phyloP scores from a whole-genome alignment of 2,888 invertebrate species.

The Perizoma flavofasciatum region DNA sequence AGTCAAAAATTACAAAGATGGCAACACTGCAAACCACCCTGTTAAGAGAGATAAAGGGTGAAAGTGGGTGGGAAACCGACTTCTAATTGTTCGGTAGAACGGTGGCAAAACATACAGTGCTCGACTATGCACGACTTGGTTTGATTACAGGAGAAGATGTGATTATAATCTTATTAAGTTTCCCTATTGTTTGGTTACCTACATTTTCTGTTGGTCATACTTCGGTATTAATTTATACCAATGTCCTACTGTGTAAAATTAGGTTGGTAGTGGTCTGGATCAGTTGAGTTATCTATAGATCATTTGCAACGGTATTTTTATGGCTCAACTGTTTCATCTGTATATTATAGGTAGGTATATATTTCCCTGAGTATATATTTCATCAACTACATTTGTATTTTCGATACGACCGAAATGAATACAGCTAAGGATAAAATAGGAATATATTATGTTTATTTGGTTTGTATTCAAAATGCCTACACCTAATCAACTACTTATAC shows the following conservation, averaged over 20 bases:
- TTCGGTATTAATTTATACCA: no score
- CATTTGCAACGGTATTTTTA: no score
- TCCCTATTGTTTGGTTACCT: constrained; percentile 26
- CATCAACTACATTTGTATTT: no score
- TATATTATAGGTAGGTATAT: no score
- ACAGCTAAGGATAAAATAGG: no score
- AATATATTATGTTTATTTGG: constrained; percentile 6
- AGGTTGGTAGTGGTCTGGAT: no score
- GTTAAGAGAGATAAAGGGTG: constrained; percentile 24
- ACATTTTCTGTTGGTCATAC: constrained; percentile 18
- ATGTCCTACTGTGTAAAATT: no score
- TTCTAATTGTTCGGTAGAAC: constrained; percentile 55
- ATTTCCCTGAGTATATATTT: no score
- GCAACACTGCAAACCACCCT: constrained; percentile 8
- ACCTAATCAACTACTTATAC: not conserved
- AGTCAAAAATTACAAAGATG: constrained; percentile 7
- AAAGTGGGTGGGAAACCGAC: constrained; percentile 45
- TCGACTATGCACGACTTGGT: constrained; percentile 41
- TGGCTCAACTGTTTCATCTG: no score
- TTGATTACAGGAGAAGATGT: constrained; percentile 38
- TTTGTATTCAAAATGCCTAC: not conserved
- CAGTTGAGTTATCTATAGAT: no score
- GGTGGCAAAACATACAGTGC: constrained; percentile 43
- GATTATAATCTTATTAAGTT: constrained; percentile 36
- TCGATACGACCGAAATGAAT: no score